These are phyloP conservation scores for Ptychodera flava DNA, from an alignment of 35 echinoderm and acorn worm species.

Conservation along the genomic window DNA sequence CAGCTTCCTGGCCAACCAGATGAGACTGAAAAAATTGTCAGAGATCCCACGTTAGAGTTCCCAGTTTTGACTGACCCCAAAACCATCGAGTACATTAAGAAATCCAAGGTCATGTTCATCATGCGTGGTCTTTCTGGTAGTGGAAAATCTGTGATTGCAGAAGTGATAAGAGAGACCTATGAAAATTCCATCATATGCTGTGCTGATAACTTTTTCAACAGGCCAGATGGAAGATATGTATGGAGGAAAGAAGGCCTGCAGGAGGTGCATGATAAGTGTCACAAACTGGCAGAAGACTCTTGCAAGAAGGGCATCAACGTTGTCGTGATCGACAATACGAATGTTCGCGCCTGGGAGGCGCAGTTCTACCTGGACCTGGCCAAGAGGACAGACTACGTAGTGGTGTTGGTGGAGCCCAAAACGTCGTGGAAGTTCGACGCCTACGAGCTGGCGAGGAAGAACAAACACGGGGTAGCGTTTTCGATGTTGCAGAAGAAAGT, in stretches of 20 bases:
- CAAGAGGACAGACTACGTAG: background rate
- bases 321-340: background rate
- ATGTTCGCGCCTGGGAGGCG: background rate
- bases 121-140: background rate
- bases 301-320: background rate
- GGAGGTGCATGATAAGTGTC: background rate
- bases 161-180: background rate
- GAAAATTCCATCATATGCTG: background rate
- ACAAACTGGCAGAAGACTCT: background rate
- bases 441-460: background rate
- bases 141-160: background rate
- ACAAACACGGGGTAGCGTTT: background rate
- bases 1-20: background rate
- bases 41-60: background rate
- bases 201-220: background rate
- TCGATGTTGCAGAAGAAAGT: background rate
- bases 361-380: background rate
- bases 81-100: background rate
- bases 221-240: background rate
- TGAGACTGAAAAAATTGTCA: background rate
- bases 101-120: background rate
- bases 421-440: background rate
- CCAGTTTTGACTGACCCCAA: background rate
- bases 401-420: background rate
- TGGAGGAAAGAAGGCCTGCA: background rate